A percentile compares a stretch with the other conserved stretches of the same genome.
These are phyloP conservation scores for Chrysolina oricalcia DNA, from an alignment of 2,888 invertebrate genomes.

Conservation along the genomic window DNA sequence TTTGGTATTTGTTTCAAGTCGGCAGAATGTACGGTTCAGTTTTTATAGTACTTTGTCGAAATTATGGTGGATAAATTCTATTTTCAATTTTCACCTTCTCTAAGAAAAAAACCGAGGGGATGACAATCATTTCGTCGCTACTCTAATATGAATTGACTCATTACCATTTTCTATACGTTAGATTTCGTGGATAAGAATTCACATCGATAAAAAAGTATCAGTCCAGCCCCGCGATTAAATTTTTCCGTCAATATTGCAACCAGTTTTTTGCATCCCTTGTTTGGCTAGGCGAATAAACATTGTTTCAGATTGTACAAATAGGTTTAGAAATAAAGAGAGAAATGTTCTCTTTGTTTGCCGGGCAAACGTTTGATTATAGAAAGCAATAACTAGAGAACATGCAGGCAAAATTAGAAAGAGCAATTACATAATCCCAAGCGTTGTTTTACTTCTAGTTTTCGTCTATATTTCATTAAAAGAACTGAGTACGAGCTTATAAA, in stretches of 20 bases:
- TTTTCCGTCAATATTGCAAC: neutral
- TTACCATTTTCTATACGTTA: too few species aligned
- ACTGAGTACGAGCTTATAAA: neutral
- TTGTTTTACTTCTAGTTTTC: neutral
- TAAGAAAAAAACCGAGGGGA: too few species aligned
- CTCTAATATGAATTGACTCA: too few species aligned
- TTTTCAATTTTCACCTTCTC: too few species aligned
- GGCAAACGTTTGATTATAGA: neutral
- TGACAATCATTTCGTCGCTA: too few species aligned
- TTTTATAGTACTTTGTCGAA: too few species aligned
- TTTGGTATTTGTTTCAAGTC: too few species aligned
- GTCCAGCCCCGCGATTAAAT: too few species aligned
- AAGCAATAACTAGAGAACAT: neutral
- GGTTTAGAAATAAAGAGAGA: neutral
- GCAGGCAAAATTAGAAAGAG: neutral
- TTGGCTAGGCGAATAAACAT: neutral
- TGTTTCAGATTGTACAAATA: neutral
- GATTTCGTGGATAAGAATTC: too few species aligned
- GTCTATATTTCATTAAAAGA: slow-evolving; percentile 4
- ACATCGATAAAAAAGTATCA: too few species aligned
- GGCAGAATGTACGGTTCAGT: too few species aligned
- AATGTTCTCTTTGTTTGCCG: neutral
- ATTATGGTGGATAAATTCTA: too few species aligned
- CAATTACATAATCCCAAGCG: neutral
- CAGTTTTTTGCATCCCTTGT: neutral